Evolutionary conservation across 1,140 invertebrate genomes (phyloP), one percentile per base, ranked within the genome.

Genomic region (Bradynema listronoti): DNA sequence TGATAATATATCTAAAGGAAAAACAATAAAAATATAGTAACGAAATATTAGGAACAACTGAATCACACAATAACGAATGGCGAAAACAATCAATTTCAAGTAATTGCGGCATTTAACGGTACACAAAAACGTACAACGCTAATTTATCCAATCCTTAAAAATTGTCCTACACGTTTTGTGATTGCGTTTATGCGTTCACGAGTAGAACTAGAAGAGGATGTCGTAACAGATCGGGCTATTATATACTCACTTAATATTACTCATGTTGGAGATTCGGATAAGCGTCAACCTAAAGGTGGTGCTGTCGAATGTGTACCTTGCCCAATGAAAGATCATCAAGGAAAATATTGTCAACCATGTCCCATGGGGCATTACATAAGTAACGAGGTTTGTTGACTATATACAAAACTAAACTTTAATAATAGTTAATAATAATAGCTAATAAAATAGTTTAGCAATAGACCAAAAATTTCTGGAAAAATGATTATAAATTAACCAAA

Each of bases 181-280:
- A 83, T 85, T 81, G 82, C 82, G 24, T 85, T 85, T 73, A 80
- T 83, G 63, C 78, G 78, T 67, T 78, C 79, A 36, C 53, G 52
- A 45, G 70, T 57, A n/a, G 59, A 58, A 29, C 46, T 58, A 4
- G 47, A 51, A 14, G 70, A 65, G 19, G 74, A 68, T 49, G 58
- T 45, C 11, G 47, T 69, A 1, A 65, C 49, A 4, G 73, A 77
- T 33, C 54, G 66, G 11, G 68, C 82, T 19, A 81, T 80, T 65
- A 83, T 86, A 34, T 84, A 80, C 69, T 75, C 79, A 29, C 79
- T 86, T 16, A 80, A 83, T 58, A 78, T 86, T 2, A 83, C 83
- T n/a, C 85, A 86, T 72, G 84, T 82, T 0, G 68, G 83, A n/a
- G 78, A 80, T 52, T 82, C 83, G 43, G 19, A 29, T 33, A 7